These are phyloP conservation scores for Micoletzkya japonica DNA, from an alignment of 2,888 invertebrate genomes.

Conservation along the genomic window DNA sequence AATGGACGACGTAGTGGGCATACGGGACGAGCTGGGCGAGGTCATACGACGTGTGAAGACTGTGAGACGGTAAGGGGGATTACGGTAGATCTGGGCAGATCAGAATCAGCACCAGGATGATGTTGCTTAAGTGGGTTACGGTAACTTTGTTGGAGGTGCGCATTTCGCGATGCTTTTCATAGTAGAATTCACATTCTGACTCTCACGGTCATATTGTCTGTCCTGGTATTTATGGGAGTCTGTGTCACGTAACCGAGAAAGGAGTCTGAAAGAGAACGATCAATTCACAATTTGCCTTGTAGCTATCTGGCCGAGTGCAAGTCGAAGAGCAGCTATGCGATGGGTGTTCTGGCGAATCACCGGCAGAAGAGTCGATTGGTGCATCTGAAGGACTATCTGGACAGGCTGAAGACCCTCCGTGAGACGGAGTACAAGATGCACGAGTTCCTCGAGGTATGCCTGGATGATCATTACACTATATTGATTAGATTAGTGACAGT, in stretches of 20 bases:
- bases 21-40: constrained; percentile 63
- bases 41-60: constrained; percentile 63
- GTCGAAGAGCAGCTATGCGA: constrained; percentile 50
- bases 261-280: neutral
- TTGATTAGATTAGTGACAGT: too few relatives aligned
- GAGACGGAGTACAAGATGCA: constrained; percentile 51
- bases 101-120: too few relatives aligned
- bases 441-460: constrained; percentile 51
- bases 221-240: too few relatives aligned
- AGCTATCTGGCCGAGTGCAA: constrained; percentile 19
- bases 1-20: constrained; percentile 72
- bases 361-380: constrained; percentile 82
- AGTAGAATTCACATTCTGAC: too few relatives aligned
- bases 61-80: constrained; percentile 63
- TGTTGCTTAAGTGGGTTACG: neutral
- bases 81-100: too few relatives aligned
- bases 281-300: neutral
- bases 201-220: too few relatives aligned
- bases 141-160: neutral
- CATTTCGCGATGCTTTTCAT: too few relatives aligned
- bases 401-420: constrained; percentile 77
- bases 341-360: constrained; percentile 88
- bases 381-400: constrained; percentile 78
- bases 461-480: too few relatives aligned
- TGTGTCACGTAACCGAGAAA: neutral